Evolutionary conservation across 2,888 invertebrate species (phyloP).

Genomic region (Phlogophora meticulosa): DNA sequence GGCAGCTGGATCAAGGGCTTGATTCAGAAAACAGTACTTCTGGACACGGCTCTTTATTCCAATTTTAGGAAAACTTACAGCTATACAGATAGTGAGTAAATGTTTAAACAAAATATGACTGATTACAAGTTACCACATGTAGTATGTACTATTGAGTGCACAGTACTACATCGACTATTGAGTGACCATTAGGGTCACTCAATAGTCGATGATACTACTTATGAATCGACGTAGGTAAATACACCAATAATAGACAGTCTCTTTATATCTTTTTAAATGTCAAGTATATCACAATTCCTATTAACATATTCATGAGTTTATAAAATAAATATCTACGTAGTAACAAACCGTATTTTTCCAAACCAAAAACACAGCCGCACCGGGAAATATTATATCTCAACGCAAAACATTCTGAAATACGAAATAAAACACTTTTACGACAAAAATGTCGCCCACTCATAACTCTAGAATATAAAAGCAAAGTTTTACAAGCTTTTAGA

Average conservation of each 20-base stretch:
- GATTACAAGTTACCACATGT: no score
- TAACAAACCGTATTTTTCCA: conserved; percentile 33
- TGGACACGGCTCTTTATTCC: no score
- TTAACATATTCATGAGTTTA: conserved; percentile 50
- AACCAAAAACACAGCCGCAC: conserved; percentile 31
- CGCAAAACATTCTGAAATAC: conserved; percentile 44
- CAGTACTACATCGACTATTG: no score
- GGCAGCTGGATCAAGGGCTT: no score
- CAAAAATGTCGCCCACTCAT: conserved; percentile 45
- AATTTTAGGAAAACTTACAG: no score
- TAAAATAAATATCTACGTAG: conserved; percentile 18
- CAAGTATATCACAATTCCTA: conserved; percentile 18
- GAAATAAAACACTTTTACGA: conserved; percentile 61
- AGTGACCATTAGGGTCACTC: no score
- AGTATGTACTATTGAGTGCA: no score
- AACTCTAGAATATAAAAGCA: conserved; percentile 52
- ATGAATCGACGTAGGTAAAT: background rate
- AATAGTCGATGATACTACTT: no score
- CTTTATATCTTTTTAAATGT: background rate
- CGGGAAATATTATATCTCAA: conserved; percentile 48
- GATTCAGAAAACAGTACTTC: no score
- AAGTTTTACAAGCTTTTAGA: conserved; percentile 62
- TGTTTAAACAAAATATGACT: no score
- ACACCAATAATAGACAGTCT: background rate
- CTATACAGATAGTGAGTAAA: no score